Evolutionary conservation across 2,113 vertebrate genomes (phyloP), one percentile per base, ranked within the genome.

Genomic region (Xyliphius kryptos): DNA sequence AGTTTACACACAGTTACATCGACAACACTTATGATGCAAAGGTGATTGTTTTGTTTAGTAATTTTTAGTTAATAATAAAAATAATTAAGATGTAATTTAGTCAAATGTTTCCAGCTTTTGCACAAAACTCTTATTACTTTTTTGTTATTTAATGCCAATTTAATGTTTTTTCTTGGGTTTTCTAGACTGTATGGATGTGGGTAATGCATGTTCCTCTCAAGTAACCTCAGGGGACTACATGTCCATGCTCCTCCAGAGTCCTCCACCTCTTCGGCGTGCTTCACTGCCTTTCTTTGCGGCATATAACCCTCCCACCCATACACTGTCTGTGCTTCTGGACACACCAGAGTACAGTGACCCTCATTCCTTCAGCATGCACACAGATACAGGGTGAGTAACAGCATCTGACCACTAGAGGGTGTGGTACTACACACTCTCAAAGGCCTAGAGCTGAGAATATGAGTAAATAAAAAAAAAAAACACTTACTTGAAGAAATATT

Each of bases 251-350:
- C 85, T 95, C 75, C 79, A 83, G 66, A 98, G 94, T 71, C 95
- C 94, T 6, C 94, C 95, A 1, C 94, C 93, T 0, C 73, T 98
- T 41, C 89, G 71, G 0, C 84, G 95, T 36, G 86, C 86, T 68
- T 89, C 77, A 59, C 82, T 95, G 5, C 86, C 89, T 2, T 80
- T 86, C 56, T 72, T 81, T 21, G 59, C 68, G n/a, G 56, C 69
- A 17, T 71, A 64, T 37, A 74, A 74, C 21, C 60, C 61, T 2
- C 52, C 65, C 6, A 57, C 65, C 6, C 65, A 71, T 53, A 61
- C 69, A 0, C 52, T 68, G 40, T 68, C 68, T 43, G 22, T 74
- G 26, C 41, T 68, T n/a, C 65, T 71, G 19, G 67, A 74, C 59
- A 75, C 75, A 57, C 79, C 67, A 67, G 82, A 50, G 55, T 78